Percentiles rank a stretch among this genome's conserved stretches.
Evolutionary conservation across 2,888 invertebrate genomes (phyloP).

Genomic region (Melinaea marsaeus): DNA sequence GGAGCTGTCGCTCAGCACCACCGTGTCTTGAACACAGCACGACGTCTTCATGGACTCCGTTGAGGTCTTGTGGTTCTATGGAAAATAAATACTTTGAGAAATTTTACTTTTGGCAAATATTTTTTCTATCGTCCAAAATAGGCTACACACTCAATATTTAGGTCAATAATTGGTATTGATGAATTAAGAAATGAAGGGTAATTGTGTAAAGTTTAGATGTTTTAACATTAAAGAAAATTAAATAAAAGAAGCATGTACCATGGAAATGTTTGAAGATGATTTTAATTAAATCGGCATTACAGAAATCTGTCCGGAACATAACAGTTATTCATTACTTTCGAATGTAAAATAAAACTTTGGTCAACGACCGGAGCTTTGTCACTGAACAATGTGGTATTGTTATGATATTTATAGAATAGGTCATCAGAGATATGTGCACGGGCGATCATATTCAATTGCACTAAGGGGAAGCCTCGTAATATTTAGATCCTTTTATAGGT

Average conservation of each 20-base stretch:
- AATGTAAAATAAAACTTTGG: constrained; percentile 22
- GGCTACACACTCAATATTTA: not conserved
- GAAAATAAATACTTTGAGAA: not conserved
- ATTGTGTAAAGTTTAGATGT: too few relatives aligned
- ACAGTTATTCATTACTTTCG: constrained; percentile 7
- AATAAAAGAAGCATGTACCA: too few relatives aligned
- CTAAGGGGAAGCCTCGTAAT: too few relatives aligned
- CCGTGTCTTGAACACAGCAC: constrained; percentile 67
- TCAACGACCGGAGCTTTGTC: constrained; percentile 15
- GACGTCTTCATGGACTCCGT: constrained; percentile 69
- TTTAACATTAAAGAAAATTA: too few relatives aligned
- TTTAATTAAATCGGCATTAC: too few relatives aligned
- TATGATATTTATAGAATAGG: constrained; percentile 17
- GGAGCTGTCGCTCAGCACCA: constrained; percentile 58
- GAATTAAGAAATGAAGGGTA: too few relatives aligned
- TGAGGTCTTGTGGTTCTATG: constrained; percentile 65
- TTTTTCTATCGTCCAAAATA: not conserved
- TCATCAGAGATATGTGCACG: constrained; percentile 12
- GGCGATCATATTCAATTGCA: constrained; percentile 6
- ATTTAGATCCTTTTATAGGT: too few relatives aligned
- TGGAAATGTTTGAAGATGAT: too few relatives aligned
- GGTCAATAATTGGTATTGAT: too few relatives aligned
- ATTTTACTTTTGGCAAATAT: not conserved
- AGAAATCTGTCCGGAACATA: not conserved
- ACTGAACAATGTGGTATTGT: constrained; percentile 27